Percentiles rank a stretch among this genome's conserved stretches.
These are phyloP conservation scores for Vulpes ferrilata DNA, from an alignment of 2,113 vertebrate species.

Conservation along the genomic window DNA sequence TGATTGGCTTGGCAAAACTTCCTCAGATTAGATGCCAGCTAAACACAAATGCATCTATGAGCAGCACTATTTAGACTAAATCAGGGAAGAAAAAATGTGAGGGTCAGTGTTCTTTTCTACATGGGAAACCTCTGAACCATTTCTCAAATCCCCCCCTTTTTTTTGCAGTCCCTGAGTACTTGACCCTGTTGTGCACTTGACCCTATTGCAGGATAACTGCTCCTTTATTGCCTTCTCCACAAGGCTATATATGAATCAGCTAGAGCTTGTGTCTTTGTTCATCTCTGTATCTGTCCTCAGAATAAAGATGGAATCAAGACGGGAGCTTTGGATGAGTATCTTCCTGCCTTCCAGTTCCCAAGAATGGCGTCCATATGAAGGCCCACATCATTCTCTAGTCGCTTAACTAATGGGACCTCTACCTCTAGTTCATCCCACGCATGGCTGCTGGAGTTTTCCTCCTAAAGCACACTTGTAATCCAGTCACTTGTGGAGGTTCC, in stretches of 20 bases:
- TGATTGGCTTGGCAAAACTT: neutral
- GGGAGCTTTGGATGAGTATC: neutral
- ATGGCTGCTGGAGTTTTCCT: neutral
- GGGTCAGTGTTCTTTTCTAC: neutral
- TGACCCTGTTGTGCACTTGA: neutral
- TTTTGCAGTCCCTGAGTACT: neutral
- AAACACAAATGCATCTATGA: neutral
- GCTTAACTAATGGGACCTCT: neutral
- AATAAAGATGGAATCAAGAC: neutral
- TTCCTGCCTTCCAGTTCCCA: neutral
- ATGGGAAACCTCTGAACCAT: neutral
- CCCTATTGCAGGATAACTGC: neutral
- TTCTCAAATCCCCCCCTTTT: neutral
- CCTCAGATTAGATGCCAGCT: neutral
- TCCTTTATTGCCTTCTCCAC: neutral
- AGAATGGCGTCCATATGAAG: neutral
- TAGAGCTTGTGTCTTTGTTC: neutral
- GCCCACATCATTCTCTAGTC: neutral
- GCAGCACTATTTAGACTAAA: neutral
- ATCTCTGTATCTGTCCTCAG: neutral
- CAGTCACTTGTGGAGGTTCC: constrained; percentile 39
- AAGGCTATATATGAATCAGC: neutral
- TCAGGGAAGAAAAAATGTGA: neutral
- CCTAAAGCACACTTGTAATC: constrained; percentile 30
- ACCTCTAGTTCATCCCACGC: neutral